Conservation (phyloP, 2,797 vertebrate species). For the Peromyscus attwateri region DNA sequence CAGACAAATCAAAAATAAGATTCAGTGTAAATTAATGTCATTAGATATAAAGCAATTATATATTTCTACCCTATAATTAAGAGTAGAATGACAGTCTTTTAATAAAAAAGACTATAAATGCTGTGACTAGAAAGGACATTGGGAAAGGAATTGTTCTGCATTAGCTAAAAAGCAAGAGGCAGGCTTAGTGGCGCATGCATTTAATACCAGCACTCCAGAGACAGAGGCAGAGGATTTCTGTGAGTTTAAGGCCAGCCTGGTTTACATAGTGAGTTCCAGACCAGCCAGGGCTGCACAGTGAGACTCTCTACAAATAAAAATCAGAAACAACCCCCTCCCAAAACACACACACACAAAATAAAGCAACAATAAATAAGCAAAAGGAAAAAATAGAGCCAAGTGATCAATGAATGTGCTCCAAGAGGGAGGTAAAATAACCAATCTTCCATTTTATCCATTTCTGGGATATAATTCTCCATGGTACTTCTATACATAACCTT, state of each 20-base stretch:
- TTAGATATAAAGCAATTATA: neutral
- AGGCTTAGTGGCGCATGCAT: neutral
- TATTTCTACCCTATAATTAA: constrained; percentile 1
- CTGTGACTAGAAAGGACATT: neutral
- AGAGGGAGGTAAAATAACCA: neutral
- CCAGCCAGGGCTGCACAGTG: neutral
- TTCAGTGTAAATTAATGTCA: neutral
- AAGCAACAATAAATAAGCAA: neutral
- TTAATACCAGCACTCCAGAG: neutral
- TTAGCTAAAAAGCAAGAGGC: neutral
- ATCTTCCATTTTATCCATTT: neutral
- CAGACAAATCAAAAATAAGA: constrained; percentile 11
- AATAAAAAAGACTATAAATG: neutral
- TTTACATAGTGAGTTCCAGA: neutral
- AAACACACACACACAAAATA: neutral
- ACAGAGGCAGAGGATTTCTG: neutral
- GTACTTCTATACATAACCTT: neutral
- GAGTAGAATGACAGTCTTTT: neutral
- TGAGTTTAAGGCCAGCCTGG: neutral
- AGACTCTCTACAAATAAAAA: neutral
- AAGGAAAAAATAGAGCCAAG: neutral
- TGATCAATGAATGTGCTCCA: neutral
- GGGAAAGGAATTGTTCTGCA: neutral
- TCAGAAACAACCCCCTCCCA: neutral
- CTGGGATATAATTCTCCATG: neutral